Conservation (phyloP, 2,797 vertebrate genomes). For the Sciurus carolinensis region DNA sequence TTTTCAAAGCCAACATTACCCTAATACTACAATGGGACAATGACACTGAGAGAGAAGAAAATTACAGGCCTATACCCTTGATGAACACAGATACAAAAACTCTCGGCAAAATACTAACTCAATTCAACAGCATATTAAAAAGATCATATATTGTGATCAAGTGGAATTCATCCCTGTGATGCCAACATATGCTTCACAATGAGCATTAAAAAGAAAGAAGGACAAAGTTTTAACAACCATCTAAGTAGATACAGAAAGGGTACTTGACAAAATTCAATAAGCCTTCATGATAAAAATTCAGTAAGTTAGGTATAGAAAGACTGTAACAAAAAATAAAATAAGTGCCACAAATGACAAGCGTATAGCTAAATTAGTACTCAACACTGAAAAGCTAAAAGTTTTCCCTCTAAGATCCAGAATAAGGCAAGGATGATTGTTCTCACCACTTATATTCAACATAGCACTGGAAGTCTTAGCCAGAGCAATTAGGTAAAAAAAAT, state of each 20-base stretch:
- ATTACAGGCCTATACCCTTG: background rate
- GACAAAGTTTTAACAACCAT: background rate
- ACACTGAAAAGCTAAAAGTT: background rate
- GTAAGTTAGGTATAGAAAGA: background rate
- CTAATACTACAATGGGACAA: background rate
- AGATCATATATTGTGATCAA: too few species aligned
- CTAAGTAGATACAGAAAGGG: background rate
- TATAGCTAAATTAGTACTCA: background rate
- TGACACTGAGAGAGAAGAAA: background rate
- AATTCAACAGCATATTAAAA: background rate
- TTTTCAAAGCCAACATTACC: background rate
- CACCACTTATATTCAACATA: background rate
- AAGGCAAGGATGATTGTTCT: too few species aligned
- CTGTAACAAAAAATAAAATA: background rate
- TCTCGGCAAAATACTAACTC: background rate
- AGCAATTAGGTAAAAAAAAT: background rate
- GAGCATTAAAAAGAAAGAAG: background rate
- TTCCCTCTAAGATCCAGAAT: background rate
- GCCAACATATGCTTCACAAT: background rate
- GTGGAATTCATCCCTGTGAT: too few species aligned
- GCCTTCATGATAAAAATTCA: background rate
- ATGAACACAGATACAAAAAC: background rate
- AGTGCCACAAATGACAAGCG: background rate
- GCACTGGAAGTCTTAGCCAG: background rate
- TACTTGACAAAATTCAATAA: background rate